Evolutionary conservation across 2,888 invertebrate species (phyloP).

Genomic region (Merodon equestris): DNA sequence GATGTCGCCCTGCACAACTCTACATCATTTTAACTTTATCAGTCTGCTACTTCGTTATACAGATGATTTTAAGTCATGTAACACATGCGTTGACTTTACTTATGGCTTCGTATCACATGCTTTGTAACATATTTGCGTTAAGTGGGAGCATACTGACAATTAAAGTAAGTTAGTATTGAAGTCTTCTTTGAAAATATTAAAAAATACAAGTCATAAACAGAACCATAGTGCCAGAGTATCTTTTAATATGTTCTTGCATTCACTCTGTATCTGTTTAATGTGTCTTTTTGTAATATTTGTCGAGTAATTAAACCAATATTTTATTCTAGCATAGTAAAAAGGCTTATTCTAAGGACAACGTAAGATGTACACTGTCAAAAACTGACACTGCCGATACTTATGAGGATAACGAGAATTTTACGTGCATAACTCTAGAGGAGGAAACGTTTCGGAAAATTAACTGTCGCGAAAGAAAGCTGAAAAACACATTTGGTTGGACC

Average conservation of each 20-base stretch:
- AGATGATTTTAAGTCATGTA: slow-evolving; percentile 91
- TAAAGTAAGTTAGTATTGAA: slow-evolving; percentile 81
- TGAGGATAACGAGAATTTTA: slow-evolving; percentile 22
- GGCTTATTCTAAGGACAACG: slow-evolving; percentile 6
- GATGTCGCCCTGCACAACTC: slow-evolving; percentile 87
- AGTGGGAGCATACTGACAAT: slow-evolving; percentile 88
- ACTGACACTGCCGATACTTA: not conserved
- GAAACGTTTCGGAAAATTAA: slow-evolving; percentile 63
- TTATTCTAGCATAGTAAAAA: slow-evolving; percentile 39
- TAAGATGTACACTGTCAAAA: not conserved
- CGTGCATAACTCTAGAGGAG: slow-evolving; percentile 47
- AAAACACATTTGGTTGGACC: slow-evolving; percentile 96
- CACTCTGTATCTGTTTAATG: not conserved
- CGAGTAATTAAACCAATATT: slow-evolving; percentile 1
- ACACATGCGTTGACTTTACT: slow-evolving; percentile 95
- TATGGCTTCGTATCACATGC: slow-evolving; percentile 95
- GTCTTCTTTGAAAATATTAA: not conserved
- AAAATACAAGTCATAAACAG: not conserved
- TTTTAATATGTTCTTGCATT: not conserved
- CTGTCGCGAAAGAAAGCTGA: slow-evolving; percentile 83
- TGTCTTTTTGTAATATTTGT: not conserved
- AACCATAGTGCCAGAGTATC: not conserved
- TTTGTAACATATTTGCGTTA: slow-evolving; percentile 94
- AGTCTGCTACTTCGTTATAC: slow-evolving; percentile 87
- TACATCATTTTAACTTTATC: slow-evolving; percentile 87